Evolutionary conservation across 1,140 invertebrate species (phyloP).

Genomic region (Scaptodrosophila lebanonensis): DNA sequence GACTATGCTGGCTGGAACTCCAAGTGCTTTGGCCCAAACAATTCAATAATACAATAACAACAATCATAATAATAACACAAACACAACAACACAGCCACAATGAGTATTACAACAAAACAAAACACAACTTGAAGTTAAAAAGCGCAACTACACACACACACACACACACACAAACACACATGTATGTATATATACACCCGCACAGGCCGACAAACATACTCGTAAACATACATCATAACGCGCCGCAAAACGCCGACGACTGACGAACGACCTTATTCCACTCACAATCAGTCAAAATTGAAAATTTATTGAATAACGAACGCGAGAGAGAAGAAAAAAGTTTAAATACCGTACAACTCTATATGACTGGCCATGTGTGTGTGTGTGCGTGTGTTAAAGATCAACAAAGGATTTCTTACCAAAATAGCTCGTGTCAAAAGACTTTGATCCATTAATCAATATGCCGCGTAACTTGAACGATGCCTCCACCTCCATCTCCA

Average conservation of each 20-base stretch:
- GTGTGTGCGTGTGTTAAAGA: constrained; percentile 55
- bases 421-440: constrained; percentile 77
- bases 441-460: constrained; percentile 77
- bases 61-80: constrained; percentile 76
- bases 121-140: constrained; percentile 32
- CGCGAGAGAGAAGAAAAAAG: constrained; percentile 25
- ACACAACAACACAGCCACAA: constrained; percentile 36
- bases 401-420: constrained; percentile 76
- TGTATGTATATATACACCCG: constrained; percentile 25
- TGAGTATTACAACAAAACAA: constrained; percentile 38
- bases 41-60: constrained; percentile 76
- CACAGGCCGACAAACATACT: constrained; percentile 2
- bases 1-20: constrained; percentile 12
- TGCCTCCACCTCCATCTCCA: no score
- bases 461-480: constrained; percentile 42
- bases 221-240: constrained; percentile 71
- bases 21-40: constrained; percentile 74
- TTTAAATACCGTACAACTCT: constrained; percentile 26
- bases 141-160: constrained; percentile 39
- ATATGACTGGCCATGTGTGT: constrained; percentile 9
- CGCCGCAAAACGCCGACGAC: constrained; percentile 57
- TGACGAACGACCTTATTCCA: constrained; percentile 72
- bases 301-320: constrained; percentile 76
- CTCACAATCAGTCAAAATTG: constrained; percentile 77
- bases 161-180: constrained; percentile 2